Percentiles rank a stretch among this genome's conserved stretches.
These are phyloP conservation scores for Anthophora plumipes DNA, from an alignment of 2,888 invertebrate genomes.

Conservation along the genomic window DNA sequence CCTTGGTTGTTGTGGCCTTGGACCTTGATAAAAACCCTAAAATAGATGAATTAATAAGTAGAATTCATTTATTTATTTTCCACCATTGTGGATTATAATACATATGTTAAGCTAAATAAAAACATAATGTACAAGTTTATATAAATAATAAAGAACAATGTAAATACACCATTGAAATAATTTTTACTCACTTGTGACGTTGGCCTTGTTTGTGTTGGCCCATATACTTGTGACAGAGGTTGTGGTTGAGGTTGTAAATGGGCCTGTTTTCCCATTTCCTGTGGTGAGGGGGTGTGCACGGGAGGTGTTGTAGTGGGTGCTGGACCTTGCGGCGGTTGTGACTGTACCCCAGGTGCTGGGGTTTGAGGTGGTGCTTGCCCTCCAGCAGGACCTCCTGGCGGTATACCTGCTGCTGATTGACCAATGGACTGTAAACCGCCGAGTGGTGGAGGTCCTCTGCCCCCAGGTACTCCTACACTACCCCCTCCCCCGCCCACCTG, in stretches of 20 bases:
- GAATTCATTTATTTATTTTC: not conserved
- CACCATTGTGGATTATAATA: no score
- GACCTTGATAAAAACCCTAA: slow-evolving; percentile 76
- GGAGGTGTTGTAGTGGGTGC: slow-evolving; percentile 80
- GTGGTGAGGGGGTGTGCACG: slow-evolving; percentile 79
- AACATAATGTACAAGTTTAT: no score
- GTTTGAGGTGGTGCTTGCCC: slow-evolving; percentile 76
- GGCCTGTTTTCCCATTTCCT: slow-evolving; percentile 82
- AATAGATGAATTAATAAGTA: slow-evolving; percentile 24
- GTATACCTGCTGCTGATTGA: slow-evolving; percentile 80
- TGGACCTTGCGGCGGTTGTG: slow-evolving; percentile 80
- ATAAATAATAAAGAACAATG: not conserved
- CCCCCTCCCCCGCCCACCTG: slow-evolving; percentile 83
- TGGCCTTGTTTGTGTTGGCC: slow-evolving; percentile 76
- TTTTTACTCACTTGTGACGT: slow-evolving; percentile 74
- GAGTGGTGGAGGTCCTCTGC: slow-evolving; percentile 80
- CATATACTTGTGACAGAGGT: slow-evolving; percentile 76
- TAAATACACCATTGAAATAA: not conserved
- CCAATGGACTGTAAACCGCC: slow-evolving; percentile 80
- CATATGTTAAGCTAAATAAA: not conserved
- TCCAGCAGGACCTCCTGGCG: slow-evolving; percentile 78
- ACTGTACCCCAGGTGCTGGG: slow-evolving; percentile 78
- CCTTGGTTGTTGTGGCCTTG: slow-evolving; percentile 79
- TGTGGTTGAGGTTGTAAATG: slow-evolving; percentile 79
- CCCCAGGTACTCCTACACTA: slow-evolving; percentile 81